Base-by-base conservation (phyloP, 1,140 invertebrate species). In the Mamestra configurata region DNA sequence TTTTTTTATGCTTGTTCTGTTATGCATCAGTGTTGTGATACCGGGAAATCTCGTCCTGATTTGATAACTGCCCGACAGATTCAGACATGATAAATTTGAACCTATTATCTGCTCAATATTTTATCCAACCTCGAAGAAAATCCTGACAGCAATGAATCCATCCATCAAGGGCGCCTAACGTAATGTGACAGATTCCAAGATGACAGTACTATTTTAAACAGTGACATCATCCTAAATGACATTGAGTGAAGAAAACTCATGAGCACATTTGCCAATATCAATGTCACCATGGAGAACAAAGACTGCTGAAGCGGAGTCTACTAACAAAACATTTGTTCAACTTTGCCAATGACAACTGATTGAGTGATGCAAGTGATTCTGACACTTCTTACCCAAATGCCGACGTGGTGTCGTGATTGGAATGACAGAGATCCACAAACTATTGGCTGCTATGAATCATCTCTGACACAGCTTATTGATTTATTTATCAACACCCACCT, bases 401-500 rank as follows among this genome's bases (percentile, higher is more conserved):
- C 43, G 43, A 49, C 15, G 43, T 49, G 43, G 43, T 49, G 13
- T n/a, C 13, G 43, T 2, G 4, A n/a, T n/a, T 49, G 43, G 43
- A 49, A 49, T 49, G 15, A 11, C 43, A 49, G 15, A 35, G 15
- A 35, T 18, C 10, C 10, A 31, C 15, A 3, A 35, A 18, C 31
- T 40, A 31, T 35, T 8, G 24, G 27, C 27, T 61, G 27, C 24
- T n/a, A 37, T 64, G 59, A 37, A 64, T 40, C 35, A 64, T 64
- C 31, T 64, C 35, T 37, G 59, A 27, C 55, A 27, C 15, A 15
- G 35, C n/a, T 37, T 64, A 64, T 64, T 37, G 59, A 64, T 64
- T 64, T 64, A 64, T 64, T 64, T 64, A 64, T 64, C 55, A 24
- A 20, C n/a, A 61, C 22, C 64, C 70, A 51, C 49, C 24, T 55